A percentile compares a stretch with the other conserved stretches of the same genome.
phyloP scores from a whole-genome alignment of 2,888 invertebrate species.

The Drosophila nr. perissopoda region DNA sequence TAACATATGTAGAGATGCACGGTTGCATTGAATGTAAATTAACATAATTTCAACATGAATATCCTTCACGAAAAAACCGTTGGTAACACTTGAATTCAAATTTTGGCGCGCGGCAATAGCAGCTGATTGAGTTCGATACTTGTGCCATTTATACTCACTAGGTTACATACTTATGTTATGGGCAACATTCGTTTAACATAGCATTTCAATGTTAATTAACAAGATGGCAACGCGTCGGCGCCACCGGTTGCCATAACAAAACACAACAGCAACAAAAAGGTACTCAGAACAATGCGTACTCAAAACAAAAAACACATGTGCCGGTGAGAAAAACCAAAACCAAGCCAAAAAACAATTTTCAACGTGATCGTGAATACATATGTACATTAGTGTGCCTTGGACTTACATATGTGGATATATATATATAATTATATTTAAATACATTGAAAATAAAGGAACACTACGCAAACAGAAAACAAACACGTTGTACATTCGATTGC shows the following conservation, averaged over 20 bases:
- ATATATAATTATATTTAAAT: constrained; percentile 63
- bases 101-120: constrained; percentile 5
- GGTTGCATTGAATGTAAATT: too few species aligned
- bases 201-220: constrained; percentile 7
- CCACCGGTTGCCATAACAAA: constrained; percentile 62
- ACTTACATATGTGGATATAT: constrained; percentile 45
- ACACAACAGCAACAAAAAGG: constrained; percentile 1
- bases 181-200: constrained; percentile 35
- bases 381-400: constrained; percentile 49
- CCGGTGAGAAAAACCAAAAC: constrained; percentile 22
- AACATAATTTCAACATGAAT: too few species aligned
- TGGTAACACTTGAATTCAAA: background rate
- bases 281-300: constrained; percentile 14
- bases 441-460: constrained; percentile 67
- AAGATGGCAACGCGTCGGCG: constrained; percentile 44
- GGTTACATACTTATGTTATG: constrained; percentile 5
- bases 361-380: constrained; percentile 37
- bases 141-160: background rate
- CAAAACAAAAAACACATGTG: constrained; percentile 8
- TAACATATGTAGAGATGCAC: too few species aligned
- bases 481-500: constrained; percentile 62
- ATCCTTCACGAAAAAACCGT: background rate
- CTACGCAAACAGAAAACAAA: constrained; percentile 68
- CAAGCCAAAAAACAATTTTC: constrained; percentile 14
- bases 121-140: constrained; percentile 19